A percentile compares a stretch with the other conserved stretches of the same genome.
Evolutionary conservation across 2,797 vertebrate species (phyloP).

Genomic region (Myoxocephalus aenaeus): DNA sequence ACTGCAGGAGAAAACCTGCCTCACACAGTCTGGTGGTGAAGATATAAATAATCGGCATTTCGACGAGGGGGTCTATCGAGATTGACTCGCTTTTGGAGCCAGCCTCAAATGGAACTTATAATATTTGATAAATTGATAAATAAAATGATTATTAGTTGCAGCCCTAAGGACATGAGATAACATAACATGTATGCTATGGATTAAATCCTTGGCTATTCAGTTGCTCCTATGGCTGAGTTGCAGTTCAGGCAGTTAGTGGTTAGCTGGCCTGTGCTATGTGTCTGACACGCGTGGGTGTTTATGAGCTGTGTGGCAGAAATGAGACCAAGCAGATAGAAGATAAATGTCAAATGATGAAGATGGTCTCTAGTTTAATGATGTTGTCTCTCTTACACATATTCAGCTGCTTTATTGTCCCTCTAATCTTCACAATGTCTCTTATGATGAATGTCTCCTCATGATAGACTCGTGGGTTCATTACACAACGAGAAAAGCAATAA

Average conservation of each 20-base stretch:
- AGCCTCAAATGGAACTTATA: too few species aligned
- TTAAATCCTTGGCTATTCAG: too few species aligned
- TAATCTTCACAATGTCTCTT: neutral
- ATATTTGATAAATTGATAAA: too few species aligned
- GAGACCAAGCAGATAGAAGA: neutral
- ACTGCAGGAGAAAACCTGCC: too few species aligned
- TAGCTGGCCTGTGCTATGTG: slow-evolving; percentile 7
- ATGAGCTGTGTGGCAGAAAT: neutral
- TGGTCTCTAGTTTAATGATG: neutral
- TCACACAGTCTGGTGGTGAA: too few species aligned
- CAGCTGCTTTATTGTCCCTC: neutral
- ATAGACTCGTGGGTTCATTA: neutral
- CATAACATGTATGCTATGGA: too few species aligned
- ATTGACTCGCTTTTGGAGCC: too few species aligned
- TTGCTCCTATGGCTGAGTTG: neutral
- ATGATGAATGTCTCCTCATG: neutral
- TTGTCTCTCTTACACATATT: neutral
- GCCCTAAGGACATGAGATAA: too few species aligned
- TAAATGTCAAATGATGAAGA: slow-evolving; percentile 51
- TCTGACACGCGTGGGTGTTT: slow-evolving; percentile 64
- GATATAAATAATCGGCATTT: too few species aligned
- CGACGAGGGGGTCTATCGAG: too few species aligned
- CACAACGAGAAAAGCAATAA: too few species aligned
- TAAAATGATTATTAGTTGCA: too few species aligned
- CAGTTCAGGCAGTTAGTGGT: slow-evolving; percentile 53